Evolutionary conservation across 64 coral and sea anemone species (phyloP), one percentile per base, ranked within the genome.

Genomic region (Catalaphyllia jardinei): DNA sequence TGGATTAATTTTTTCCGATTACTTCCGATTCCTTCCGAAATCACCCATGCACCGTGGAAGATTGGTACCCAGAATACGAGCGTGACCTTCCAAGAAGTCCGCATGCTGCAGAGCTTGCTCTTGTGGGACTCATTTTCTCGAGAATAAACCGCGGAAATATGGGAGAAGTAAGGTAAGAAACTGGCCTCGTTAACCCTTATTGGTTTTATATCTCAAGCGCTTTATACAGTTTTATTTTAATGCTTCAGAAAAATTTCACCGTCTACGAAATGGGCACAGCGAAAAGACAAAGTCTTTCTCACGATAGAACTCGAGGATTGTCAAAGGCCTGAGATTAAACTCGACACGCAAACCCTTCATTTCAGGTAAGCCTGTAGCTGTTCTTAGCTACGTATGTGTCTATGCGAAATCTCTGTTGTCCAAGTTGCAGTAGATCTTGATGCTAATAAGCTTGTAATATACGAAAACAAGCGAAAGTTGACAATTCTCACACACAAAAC

Each of bases 291-390:
- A 57, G 8, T 98, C 10, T 88, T 74, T 20, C 79, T 98, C n/a
- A 98, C 96, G 50, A 93, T 98, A 83, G 71, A 89, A 83, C 60
- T 98, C 10, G 90, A 80, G 11, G 96, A 98, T 94, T 95, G 93
- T 64, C 38, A 71, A 57, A 74, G 80, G 27, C 96, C 93, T 29
- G 87, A 94, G 17, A 83, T 98, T 33, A 52, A 92, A 11, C 71
- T 98, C 31, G 85, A 88, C 20, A 73, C 87, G 60, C 69, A 91
- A 64, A 87, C 79, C 18, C 74, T 98, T 65, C 52, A 60, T 63
- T 98, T 98, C 89, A 94, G 93, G 96, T 85, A 72, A 72, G 82
- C 52, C 20, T 15, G 5, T 59, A 25, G 42, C 8, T 49, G 19
- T 35, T 52, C 3, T 52, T 20, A 16, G 10, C 11, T 31, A 19